These are phyloP conservation scores for Astyanax mexicanus DNA, from an alignment of 2,797 vertebrate genomes.

Conservation along the genomic window DNA sequence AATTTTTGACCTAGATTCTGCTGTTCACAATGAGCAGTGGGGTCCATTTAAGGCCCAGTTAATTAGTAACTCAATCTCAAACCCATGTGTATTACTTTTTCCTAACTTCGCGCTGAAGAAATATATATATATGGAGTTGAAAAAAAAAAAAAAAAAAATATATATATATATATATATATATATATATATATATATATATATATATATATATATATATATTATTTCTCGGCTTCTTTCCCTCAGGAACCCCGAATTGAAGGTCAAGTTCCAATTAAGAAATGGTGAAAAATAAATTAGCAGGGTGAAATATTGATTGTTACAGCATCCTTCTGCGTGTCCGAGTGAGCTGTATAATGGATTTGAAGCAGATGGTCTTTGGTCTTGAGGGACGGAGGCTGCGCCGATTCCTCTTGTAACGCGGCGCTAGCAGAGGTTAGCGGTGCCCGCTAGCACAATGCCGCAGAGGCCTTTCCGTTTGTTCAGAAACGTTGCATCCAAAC, in stretches of 20 bases:
- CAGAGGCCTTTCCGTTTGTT: slow-evolving; percentile 1
- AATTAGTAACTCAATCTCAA: slow-evolving; percentile 39
- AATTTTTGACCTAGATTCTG: slow-evolving; percentile 25
- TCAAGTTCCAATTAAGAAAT: slow-evolving; percentile 72
- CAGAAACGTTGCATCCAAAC: neutral
- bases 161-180: neutral
- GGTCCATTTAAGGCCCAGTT: slow-evolving; percentile 4
- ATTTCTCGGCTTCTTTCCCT: slow-evolving; percentile 14
- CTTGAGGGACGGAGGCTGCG: slow-evolving; percentile 36
- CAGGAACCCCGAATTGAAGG: slow-evolving; percentile 51
- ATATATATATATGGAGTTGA: too few species aligned
- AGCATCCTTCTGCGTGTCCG: slow-evolving; percentile 36
- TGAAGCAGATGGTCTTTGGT: slow-evolving; percentile 56
- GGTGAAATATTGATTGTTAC: slow-evolving; percentile 68
- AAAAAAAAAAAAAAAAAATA: too few species aligned
- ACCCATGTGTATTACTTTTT: slow-evolving; percentile 28
- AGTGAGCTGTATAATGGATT: slow-evolving; percentile 51
- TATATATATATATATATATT: slow-evolving; percentile 1
- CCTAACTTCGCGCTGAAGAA: slow-evolving; percentile 3
- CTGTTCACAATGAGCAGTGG: slow-evolving; percentile 9
- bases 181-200: neutral
- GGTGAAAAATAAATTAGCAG: slow-evolving; percentile 66
- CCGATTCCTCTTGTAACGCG: slow-evolving; percentile 21
- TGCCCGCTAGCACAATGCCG: slow-evolving; percentile 6
- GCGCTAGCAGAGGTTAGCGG: slow-evolving; percentile 22